Percentiles rank a stretch among this genome's conserved stretches.
These are phyloP conservation scores for Octopus bimaculoides DNA, from an alignment of 1,140 invertebrate species.

Conservation along the genomic window DNA sequence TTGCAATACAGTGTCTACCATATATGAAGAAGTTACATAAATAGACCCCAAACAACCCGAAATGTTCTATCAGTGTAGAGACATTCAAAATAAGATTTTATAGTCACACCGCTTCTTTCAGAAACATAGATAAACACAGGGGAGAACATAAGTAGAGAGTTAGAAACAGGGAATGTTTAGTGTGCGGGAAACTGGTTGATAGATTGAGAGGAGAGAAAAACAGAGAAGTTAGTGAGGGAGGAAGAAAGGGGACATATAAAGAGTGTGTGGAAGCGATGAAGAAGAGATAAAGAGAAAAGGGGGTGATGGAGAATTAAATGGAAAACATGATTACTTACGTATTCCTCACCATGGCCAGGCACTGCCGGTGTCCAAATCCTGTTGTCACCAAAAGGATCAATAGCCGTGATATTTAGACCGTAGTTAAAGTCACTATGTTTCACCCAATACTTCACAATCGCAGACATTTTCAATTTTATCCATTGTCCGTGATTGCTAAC, in stretches of 20 bases:
- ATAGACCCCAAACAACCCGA: no score
- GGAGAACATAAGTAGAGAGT: no score
- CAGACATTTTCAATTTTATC: background rate
- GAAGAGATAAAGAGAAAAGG: background rate
- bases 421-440: background rate
- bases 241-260: background rate
- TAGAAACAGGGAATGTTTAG: no score
- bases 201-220: background rate
- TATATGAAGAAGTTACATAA: no score
- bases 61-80: no score
- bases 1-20: no score
- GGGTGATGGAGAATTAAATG: background rate
- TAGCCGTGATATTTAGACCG: background rate
- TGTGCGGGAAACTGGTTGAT: no score
- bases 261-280: background rate
- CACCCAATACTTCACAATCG: background rate
- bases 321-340: conserved; percentile 1
- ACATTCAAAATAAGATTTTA: no score
- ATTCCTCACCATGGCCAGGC: background rate
- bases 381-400: background rate
- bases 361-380: background rate
- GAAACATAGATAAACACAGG: no score
- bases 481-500: background rate
- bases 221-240: background rate
- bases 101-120: no score